Conservation (phyloP, 2,888 invertebrate genomes). For the Encarsia formosa region DNA sequence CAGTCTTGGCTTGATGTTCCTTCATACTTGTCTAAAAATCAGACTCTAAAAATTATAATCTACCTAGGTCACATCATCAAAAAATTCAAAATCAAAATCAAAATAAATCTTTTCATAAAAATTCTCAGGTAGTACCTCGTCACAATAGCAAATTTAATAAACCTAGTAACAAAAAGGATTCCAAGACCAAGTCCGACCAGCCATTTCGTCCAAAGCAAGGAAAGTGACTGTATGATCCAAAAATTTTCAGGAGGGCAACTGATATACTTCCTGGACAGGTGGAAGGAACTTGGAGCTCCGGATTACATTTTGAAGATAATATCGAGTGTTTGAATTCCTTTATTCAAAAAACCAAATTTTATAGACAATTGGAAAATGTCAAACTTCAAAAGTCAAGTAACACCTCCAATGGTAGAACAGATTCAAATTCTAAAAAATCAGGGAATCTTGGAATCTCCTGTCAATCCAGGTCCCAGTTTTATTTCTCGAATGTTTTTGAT, state of each 20-base stretch:
- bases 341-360: background rate
- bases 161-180: background rate
- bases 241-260: background rate
- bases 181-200: background rate
- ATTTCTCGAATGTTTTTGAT: constrained; percentile 19
- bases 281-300: no score
- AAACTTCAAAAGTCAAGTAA: background rate
- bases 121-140: background rate
- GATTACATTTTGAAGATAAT: no score
- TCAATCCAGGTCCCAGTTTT: constrained; percentile 4
- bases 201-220: background rate
- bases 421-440: background rate
- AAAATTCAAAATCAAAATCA: background rate
- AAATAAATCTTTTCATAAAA: background rate
- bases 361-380: background rate
- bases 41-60: background rate
- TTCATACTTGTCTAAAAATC: background rate
- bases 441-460: constrained; percentile 5
- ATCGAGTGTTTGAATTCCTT: background rate
- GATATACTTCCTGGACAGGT: background rate
- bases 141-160: no score
- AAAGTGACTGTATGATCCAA: constrained; percentile 4
- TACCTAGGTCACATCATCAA: no score
- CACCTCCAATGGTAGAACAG: background rate
- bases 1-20: background rate